Base-by-base conservation (phyloP, 2,888 invertebrate species). In the Caenorhabditis zanzibari region DNA sequence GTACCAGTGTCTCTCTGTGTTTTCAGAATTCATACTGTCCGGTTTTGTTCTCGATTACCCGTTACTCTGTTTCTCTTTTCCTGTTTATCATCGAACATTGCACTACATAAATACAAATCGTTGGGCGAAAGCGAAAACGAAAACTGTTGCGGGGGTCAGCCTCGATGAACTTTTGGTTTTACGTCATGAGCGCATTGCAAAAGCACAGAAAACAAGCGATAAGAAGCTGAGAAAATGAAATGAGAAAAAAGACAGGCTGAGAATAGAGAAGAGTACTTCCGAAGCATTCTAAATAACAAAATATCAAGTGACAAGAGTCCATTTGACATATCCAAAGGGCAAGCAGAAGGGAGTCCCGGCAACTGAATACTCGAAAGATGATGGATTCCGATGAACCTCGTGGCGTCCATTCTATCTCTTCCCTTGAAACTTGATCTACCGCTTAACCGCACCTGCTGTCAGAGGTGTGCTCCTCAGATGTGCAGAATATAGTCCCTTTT, bases 281-380 rank as follows among this genome's bases (percentile, higher is more conserved):
- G 71, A 79, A 28, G 16, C 56, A 47, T 79, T 44, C 56, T 64
- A 79, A 63, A 79, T 71, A 79, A 71, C 79, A 79, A 47, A 77
- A 77, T 77, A 77, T 77, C 77, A 63, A 77, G 77, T 79, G 71
- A 79, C 79, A 79, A 79, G 79, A 72, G 44, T 77, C 77, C 47
- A 47, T 19, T 6, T 63, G 79, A 79, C 71, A 71, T 44, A 79
- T 71, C 71, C 28, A 71, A 77, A 77, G 77, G 69, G 63, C 71
- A 54, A 66, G 32, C 28, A 26, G 16, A 2, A 26, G 28, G 32
- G 54, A 16, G 22, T 32, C n/a, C 32, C 59, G 58, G 79, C 79
- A 79, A 79, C 79, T 64, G 44, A 79, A 79, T 79, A 79, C 79
- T 56, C 71, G 41, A 79, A 58, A 72, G 79, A 64, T 63, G 79